Conservation (phyloP, 30 jellyfish, hydroid and myxozoan species). For the Catostylus mosaicus region DNA sequence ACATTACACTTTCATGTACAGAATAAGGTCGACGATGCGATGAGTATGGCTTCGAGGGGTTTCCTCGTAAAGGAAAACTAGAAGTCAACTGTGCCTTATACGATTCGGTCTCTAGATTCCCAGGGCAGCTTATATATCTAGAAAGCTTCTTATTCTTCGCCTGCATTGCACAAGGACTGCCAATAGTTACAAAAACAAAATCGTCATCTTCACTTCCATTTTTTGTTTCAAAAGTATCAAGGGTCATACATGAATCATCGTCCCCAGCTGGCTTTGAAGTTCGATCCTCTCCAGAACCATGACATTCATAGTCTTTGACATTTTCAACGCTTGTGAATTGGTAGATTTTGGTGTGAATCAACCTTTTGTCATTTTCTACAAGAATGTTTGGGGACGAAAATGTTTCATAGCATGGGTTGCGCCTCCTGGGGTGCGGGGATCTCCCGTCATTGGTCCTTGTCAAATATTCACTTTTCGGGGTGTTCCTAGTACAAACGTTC, state of each 20-base stretch:
- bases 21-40: slow-evolving; percentile 63
- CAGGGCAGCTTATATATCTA: slow-evolving; percentile 17
- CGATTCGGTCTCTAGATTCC: slow-evolving; percentile 4
- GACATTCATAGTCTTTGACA: background rate
- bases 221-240: background rate
- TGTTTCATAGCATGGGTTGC: slow-evolving; percentile 11
- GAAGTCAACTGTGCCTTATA: background rate
- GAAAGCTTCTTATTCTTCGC: background rate
- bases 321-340: background rate
- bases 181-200: background rate
- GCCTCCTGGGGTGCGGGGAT: slow-evolving; percentile 66
- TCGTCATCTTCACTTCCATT: background rate
- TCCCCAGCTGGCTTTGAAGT: background rate
- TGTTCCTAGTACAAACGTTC: slow-evolving; percentile 4
- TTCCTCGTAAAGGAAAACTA: slow-evolving; percentile 2
- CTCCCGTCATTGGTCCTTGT: slow-evolving; percentile 52
- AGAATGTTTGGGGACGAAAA: slow-evolving; percentile 51
- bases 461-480: background rate
- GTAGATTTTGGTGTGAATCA: background rate
- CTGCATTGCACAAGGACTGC: background rate
- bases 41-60: slow-evolving; percentile 32
- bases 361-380: slow-evolving; percentile 16
- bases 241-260: background rate
- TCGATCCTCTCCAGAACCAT: background rate
- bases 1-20: slow-evolving; percentile 35